Evolutionary conservation across 2,113 vertebrate genomes (phyloP).

Genomic region (Psophia crepitans): DNA sequence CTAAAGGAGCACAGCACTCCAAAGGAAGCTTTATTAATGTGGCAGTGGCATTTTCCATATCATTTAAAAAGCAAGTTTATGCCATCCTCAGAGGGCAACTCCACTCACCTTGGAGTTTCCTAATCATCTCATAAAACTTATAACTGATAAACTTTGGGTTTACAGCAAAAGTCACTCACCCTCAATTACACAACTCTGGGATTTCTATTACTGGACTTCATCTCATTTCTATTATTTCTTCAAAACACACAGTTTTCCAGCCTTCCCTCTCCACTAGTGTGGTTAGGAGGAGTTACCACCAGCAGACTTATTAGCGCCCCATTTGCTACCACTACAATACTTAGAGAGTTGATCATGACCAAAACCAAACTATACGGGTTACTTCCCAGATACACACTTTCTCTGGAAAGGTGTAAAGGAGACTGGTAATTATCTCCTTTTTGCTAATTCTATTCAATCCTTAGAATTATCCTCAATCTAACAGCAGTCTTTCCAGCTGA

Average conservation of each 20-base stretch:
- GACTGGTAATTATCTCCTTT: neutral
- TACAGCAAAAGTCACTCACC: neutral
- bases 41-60: neutral
- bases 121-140: neutral
- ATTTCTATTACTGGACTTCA: neutral
- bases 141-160: neutral
- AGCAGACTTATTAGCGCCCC: accelerated
- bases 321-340: neutral
- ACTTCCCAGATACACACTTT: neutral
- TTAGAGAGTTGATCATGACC: neutral
- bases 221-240: neutral
- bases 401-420: neutral
- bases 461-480: neutral
- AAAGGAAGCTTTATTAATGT: neutral
- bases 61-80: neutral
- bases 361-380: neutral
- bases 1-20: neutral
- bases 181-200: neutral
- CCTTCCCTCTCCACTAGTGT: neutral
- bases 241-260: neutral
- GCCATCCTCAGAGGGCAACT: neutral
- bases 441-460: neutral
- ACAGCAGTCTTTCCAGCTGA: neutral
- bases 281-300: neutral
- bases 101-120: neutral